Evolutionary conservation across 2,888 invertebrate genomes (phyloP).

Genomic region (Parasteatoda lunata): DNA sequence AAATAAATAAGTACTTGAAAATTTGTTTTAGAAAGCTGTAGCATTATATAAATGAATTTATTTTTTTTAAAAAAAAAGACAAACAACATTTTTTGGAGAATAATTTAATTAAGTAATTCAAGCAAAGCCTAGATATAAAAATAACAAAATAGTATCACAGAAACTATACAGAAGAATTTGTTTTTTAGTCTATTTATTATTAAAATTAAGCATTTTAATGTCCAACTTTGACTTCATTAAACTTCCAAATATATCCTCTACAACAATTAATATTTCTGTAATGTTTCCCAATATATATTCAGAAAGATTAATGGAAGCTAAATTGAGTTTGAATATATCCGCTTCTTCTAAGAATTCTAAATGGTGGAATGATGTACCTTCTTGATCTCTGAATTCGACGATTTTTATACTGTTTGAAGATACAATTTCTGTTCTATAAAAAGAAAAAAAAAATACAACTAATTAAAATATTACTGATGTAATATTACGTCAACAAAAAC

Average conservation of each 20-base stretch:
- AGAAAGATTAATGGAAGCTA: slow-evolving; percentile 11
- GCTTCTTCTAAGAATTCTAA: slow-evolving; percentile 42
- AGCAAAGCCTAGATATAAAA: too few species aligned
- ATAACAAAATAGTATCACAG: background rate
- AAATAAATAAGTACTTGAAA: too few species aligned
- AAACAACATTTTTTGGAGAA: too few species aligned
- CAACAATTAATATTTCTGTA: slow-evolving; percentile 33
- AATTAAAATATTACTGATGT: too few species aligned
- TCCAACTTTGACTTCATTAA: slow-evolving; percentile 38
- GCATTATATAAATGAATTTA: too few species aligned
- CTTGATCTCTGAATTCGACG: slow-evolving; percentile 55
- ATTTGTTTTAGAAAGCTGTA: too few species aligned
- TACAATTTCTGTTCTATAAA: slow-evolving; percentile 19
- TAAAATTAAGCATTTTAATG: background rate
- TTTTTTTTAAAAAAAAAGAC: too few species aligned
- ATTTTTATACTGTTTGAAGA: slow-evolving; percentile 51
- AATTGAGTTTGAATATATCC: slow-evolving; percentile 15
- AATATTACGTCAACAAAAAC: too few species aligned
- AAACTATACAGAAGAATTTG: background rate
- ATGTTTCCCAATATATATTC: background rate
- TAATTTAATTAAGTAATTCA: too few species aligned
- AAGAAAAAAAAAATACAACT: too few species aligned
- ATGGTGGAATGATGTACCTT: slow-evolving; percentile 40
- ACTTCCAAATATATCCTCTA: slow-evolving; percentile 49
- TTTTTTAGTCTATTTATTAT: background rate